Percentiles rank a stretch among this genome's conserved stretches.
phyloP scores from a whole-genome alignment of 2,113 vertebrate genomes.

The Poeciliopsis prolifica region DNA sequence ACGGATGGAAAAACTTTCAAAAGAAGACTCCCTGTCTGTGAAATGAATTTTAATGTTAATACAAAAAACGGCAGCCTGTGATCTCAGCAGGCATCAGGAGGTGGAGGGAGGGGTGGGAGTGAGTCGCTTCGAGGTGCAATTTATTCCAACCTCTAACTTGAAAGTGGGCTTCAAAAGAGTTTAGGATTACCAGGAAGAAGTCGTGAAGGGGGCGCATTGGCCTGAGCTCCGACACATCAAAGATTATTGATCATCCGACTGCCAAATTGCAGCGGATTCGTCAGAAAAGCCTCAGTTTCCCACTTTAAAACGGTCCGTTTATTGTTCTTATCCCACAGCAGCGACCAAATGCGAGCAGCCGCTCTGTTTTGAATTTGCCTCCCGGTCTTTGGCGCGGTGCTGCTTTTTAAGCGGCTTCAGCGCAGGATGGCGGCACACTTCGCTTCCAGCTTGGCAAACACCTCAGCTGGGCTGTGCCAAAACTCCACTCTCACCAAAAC shows the following conservation, averaged over 20 bases:
- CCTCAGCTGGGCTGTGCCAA: constrained; percentile 42
- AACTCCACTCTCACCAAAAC: constrained; percentile 42
- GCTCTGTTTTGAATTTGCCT: constrained; percentile 46
- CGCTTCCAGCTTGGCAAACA: constrained; percentile 62
- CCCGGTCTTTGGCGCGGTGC: constrained; percentile 49
- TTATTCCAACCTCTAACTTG: constrained; percentile 77
- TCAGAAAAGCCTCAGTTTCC: constrained; percentile 17
- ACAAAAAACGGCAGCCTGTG: constrained; percentile 77
- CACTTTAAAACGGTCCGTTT: constrained; percentile 9
- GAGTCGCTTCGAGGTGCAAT: constrained; percentile 76
- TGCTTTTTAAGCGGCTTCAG: constrained; percentile 60
- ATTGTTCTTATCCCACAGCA: constrained; percentile 32
- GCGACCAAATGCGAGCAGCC: constrained; percentile 35
- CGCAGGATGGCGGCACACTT: constrained; percentile 52
- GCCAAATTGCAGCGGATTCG: constrained; percentile 40
- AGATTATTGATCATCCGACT: constrained; percentile 58
- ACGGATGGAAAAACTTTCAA: constrained; percentile 72
- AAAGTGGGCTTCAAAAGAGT: constrained; percentile 80
- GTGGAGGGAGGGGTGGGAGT: constrained; percentile 53
- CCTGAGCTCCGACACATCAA: constrained; percentile 60
- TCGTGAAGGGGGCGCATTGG: constrained; percentile 33
- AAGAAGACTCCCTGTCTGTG: constrained; percentile 63
- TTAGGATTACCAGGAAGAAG: constrained; percentile 64
- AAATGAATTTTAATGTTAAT: constrained; percentile 80
- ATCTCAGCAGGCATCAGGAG: constrained; percentile 78